Conservation (phyloP, 2,888 invertebrate genomes). For the Amphiduros pacificus region DNA sequence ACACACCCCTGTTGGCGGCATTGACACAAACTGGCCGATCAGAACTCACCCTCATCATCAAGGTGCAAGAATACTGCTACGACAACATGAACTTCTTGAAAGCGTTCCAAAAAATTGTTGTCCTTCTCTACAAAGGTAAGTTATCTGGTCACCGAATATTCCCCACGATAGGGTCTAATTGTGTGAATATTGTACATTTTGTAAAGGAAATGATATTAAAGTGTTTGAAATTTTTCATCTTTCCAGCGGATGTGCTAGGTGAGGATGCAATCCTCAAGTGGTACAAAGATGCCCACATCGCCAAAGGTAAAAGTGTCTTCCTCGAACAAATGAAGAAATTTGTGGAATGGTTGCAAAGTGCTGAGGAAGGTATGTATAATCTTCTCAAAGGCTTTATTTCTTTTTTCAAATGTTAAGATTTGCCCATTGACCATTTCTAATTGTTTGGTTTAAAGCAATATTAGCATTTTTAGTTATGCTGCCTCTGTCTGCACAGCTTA, state of each 20-base stretch:
- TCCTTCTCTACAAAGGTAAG: constrained; percentile 91
- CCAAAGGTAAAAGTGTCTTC: constrained; percentile 96
- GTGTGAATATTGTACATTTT: constrained; percentile 18
- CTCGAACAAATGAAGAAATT: constrained; percentile 98
- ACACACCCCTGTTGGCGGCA: constrained; percentile 82
- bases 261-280: constrained; percentile 95
- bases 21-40: constrained; percentile 85
- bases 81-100: constrained; percentile 99
- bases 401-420: no score
- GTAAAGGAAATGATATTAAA: no score
- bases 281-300: constrained; percentile 91
- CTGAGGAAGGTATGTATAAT: constrained; percentile 80
- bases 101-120: constrained; percentile 94
- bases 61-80: constrained; percentile 97
- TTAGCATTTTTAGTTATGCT: no score
- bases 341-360: constrained; percentile 95
- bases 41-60: constrained; percentile 83
- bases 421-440: no score
- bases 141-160: background rate
- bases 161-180: background rate
- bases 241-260: constrained; percentile 82
- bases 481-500: no score
- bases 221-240: background rate
- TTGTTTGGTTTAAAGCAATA: no score
- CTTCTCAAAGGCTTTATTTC: no score